These are phyloP conservation scores for Periophthalmus magnuspinnatus DNA, from an alignment of 2,797 vertebrate genomes.

Conservation along the genomic window DNA sequence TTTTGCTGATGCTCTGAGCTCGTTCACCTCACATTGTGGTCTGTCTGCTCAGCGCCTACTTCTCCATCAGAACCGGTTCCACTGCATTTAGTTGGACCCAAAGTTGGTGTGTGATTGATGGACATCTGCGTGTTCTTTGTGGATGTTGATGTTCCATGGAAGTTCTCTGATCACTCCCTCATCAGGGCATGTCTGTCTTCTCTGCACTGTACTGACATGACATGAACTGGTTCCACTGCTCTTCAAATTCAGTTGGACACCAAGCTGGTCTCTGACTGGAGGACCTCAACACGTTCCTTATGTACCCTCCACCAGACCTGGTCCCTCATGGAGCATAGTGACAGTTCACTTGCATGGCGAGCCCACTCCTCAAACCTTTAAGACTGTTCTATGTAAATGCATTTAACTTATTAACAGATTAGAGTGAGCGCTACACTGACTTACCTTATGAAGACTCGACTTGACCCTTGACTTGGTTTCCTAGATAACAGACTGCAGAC, in stretches of 20 bases:
- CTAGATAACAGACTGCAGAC: constrained; percentile 2
- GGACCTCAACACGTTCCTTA: background rate
- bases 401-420: constrained; percentile 12
- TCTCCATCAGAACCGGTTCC: background rate
- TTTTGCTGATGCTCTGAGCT: too few species aligned
- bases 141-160: background rate
- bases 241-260: background rate
- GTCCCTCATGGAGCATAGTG: background rate
- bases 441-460: constrained; percentile 2
- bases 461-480: constrained; percentile 9
- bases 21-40: too few species aligned
- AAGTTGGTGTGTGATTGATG: background rate
- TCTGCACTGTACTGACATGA: too few species aligned
- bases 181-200: too few species aligned
- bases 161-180: too few species aligned
- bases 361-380: background rate
- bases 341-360: too few species aligned
- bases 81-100: background rate
- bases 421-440: background rate
- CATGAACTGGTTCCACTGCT: background rate
- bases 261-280: background rate
- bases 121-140: background rate
- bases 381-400: background rate
- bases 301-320: too few species aligned
- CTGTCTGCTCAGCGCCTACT: background rate